phyloP scores from a whole-genome alignment of 2,113 vertebrate genomes.

The Atractosteus spatula region DNA sequence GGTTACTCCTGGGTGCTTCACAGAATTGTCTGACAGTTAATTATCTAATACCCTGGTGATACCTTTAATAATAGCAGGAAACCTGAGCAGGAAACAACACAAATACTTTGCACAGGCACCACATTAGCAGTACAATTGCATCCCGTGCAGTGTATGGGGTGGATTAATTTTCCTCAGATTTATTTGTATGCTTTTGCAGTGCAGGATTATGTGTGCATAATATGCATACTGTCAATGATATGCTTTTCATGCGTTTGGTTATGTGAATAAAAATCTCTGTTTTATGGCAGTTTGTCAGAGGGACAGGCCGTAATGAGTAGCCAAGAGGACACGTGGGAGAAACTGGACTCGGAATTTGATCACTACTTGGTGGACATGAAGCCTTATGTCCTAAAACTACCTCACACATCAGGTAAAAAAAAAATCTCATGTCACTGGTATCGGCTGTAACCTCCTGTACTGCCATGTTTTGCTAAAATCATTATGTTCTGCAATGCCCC shows the following conservation, averaged over 20 bases:
- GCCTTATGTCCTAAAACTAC: constrained; percentile 78
- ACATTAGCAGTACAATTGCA: background rate
- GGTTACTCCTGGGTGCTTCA: no score
- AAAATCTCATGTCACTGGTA: background rate
- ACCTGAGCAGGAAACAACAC: no score
- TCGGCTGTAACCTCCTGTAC: no score
- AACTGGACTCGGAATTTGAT: constrained; percentile 84
- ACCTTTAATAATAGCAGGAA: no score
- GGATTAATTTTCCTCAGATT: background rate
- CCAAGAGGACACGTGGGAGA: constrained; percentile 71
- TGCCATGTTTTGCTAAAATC: no score
- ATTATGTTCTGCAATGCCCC: no score
- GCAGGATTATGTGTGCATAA: background rate
- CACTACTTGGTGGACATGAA: constrained; percentile 85
- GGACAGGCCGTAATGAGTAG: constrained; percentile 61
- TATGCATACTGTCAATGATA: constrained; percentile 22
- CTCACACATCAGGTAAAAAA: constrained; percentile 74
- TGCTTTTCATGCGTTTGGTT: background rate
- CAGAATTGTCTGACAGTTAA: no score
- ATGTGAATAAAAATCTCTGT: no score
- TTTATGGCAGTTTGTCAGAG: no score
- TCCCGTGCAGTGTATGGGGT: background rate
- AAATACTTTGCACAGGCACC: no score
- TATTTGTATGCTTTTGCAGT: background rate
- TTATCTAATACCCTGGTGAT: no score